These are phyloP conservation scores for Campylorhamphus procurvoides DNA, from an alignment of 2,113 vertebrate genomes.

Conservation along the genomic window DNA sequence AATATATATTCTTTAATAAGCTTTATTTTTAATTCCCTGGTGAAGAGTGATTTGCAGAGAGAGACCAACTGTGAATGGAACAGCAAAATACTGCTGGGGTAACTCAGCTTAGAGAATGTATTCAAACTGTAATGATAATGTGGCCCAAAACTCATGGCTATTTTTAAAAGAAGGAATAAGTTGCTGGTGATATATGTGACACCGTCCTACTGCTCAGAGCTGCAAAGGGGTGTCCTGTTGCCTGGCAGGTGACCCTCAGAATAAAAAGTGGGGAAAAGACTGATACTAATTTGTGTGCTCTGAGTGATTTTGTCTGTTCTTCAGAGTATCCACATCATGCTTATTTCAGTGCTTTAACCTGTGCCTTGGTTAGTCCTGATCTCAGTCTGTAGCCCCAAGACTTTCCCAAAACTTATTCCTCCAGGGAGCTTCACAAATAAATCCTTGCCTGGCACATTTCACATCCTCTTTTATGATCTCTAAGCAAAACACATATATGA, in stretches of 20 bases:
- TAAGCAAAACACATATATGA: rapidly evolving
- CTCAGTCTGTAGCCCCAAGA: not conserved
- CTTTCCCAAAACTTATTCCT: not conserved
- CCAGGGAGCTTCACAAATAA: not conserved
- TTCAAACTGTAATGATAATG: not conserved
- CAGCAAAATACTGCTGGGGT: not conserved
- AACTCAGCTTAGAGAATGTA: not conserved
- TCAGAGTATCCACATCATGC: rapidly evolving
- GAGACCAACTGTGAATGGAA: not conserved
- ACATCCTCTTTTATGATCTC: not conserved
- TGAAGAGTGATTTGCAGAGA: not conserved
- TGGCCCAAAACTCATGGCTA: not conserved
- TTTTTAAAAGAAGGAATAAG: not conserved
- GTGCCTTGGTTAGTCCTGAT: not conserved
- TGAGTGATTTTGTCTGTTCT: not conserved
- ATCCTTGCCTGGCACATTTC: not conserved
- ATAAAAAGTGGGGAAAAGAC: not conserved
- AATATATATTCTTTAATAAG: not conserved
- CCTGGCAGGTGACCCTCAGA: not conserved
- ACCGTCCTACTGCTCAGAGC: not conserved
- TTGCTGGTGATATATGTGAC: not conserved
- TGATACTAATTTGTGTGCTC: not conserved
- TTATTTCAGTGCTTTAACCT: not conserved
- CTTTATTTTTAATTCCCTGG: not conserved
- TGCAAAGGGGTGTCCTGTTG: not conserved